Evolutionary conservation across 2,888 invertebrate genomes (phyloP).

Genomic region (Parnassius apollo): DNA sequence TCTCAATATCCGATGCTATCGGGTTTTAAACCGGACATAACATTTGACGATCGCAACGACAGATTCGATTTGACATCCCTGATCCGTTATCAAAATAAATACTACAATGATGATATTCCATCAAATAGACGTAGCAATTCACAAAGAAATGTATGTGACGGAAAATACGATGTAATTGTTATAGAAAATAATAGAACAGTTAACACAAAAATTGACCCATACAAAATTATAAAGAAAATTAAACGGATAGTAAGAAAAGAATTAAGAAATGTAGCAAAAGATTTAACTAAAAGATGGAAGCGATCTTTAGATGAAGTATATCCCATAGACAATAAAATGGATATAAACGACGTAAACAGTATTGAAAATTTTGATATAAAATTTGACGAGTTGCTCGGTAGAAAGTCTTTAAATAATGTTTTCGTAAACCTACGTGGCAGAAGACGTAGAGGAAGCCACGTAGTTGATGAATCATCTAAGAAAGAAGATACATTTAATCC

Average conservation of each 20-base stretch:
- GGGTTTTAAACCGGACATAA: conserved; percentile 51
- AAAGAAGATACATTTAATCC: conserved; percentile 17
- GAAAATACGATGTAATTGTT: not conserved
- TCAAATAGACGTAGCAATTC: conserved; percentile 33
- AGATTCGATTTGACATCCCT: conserved; percentile 52
- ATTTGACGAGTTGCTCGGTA: not conserved
- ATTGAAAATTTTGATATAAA: not conserved
- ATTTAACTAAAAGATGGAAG: not conserved
- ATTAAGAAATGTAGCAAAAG: conserved; percentile 8
- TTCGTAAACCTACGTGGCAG: conserved; percentile 14
- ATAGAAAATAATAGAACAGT: conserved; percentile 4
- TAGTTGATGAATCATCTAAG: conserved; percentile 42
- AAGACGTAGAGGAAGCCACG: conserved; percentile 26
- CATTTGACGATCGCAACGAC: conserved; percentile 52
- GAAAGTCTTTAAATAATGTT: conserved; percentile 7
- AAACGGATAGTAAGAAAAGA: conserved; percentile 13
- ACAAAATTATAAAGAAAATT: conserved; percentile 9
- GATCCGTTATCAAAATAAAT: conserved; percentile 40
- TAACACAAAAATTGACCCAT: not conserved
- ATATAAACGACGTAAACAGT: not conserved
- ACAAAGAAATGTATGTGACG: not conserved
- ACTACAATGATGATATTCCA: conserved; percentile 26
- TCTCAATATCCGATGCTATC: conserved; percentile 38
- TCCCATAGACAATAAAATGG: not conserved
- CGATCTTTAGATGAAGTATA: not conserved